Evolutionary conservation across 2,888 invertebrate species (phyloP), one percentile per base, ranked within the genome.

Genomic region (Dendrolimus houi): DNA sequence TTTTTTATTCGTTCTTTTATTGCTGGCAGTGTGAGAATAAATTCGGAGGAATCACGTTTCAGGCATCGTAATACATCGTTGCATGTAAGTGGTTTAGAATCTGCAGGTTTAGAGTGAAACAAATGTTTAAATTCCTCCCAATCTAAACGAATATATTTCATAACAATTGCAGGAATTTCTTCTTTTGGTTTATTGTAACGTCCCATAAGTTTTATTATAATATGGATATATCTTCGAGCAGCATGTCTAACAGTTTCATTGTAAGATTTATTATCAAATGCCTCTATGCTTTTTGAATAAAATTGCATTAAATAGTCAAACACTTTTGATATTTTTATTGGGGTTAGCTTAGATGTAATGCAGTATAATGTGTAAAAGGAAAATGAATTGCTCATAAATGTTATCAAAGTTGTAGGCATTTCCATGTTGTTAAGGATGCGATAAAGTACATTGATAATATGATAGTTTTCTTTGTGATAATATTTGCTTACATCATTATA

Each of bases 141-240:
- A 53, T 80, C 70, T 14, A 69, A 59, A 53, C 72, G 65, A 54
- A 77, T 64, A 60, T 71, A 74, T 58, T 71, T 64, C 57, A 65
- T 62, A 29, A 79, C 63, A 53, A 71, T 56, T 47, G 75, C 72
- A 14, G 83, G 80, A 56, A 70, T 68, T 56, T 80, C 74, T 0
- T 66, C 58, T 61, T 69, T 70, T 40, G 66, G 60, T 61, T 74
- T 81, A 1, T 71, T 57, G 59, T 66, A 75, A 8, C 62, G 54
- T 3, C 61, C 29, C 57, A 77, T 62, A 9, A 79, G 57, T 52
- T 70, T 61, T n/a, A 73, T 63, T 54, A 67, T 55, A 55, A 56
- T 58, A 40, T 56, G 53, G 10, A 71, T 64, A 59, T 64, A 62
- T 0, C 60, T 53, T 54, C 52, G 62, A n/a, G 67, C 64, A 47